phyloP scores from a whole-genome alignment of 2,888 invertebrate genomes.

The Lithodes maja region DNA sequence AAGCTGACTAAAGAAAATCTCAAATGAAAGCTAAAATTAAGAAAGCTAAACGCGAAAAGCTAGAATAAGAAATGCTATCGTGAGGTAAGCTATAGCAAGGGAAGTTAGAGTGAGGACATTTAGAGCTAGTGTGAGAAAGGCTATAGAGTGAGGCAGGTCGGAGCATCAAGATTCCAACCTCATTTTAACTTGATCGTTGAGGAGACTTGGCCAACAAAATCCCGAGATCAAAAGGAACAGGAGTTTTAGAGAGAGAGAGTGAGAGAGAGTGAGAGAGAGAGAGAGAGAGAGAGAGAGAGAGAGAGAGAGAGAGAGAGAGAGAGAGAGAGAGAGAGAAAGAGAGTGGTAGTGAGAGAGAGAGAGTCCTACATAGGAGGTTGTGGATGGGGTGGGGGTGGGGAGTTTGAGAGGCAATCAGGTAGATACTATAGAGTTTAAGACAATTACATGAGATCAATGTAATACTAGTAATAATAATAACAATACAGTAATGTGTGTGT shows the following conservation, averaged over 20 bases:
- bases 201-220: constrained; percentile 35
- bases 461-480: too few species aligned
- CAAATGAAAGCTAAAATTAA: neutral
- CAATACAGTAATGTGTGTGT: too few species aligned
- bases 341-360: neutral
- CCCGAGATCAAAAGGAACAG: constrained; percentile 13
- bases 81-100: neutral
- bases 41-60: neutral
- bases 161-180: constrained; percentile 56
- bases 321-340: constrained; percentile 30
- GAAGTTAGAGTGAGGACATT: neutral
- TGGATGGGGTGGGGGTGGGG: too few species aligned
- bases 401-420: too few species aligned
- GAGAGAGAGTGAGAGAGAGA: constrained; percentile 10
- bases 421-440: too few species aligned
- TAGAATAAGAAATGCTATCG: neutral
- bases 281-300: constrained; percentile 28
- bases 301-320: constrained; percentile 24
- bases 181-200: constrained; percentile 56
- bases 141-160: neutral
- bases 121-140: neutral
- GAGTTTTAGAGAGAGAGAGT: constrained; percentile 25
- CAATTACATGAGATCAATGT: too few species aligned
- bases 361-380: too few species aligned
- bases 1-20: neutral